Evolutionary conservation across 2,888 invertebrate species (phyloP).

Genomic region (Cantharis rufa): DNA sequence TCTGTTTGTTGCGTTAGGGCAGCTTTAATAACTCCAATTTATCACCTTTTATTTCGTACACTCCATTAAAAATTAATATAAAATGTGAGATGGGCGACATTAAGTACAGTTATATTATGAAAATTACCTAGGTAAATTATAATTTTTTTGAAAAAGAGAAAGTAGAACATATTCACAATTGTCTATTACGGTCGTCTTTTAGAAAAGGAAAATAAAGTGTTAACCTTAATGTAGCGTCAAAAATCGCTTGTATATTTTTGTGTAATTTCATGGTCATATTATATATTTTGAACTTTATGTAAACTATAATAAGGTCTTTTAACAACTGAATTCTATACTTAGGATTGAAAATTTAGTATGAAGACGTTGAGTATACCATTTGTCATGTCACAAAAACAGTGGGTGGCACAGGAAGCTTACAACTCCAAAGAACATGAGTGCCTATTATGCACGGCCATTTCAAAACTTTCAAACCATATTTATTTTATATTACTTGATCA

Average conservation of each 20-base stretch:
- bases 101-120: neutral
- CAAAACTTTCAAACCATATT: neutral
- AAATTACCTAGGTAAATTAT: neutral
- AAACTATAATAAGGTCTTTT: neutral
- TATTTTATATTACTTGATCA: neutral
- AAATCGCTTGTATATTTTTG: conserved; percentile 33
- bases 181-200: neutral
- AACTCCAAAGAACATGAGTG: conserved; percentile 26
- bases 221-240: conserved; percentile 39
- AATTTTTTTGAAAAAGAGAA: neutral
- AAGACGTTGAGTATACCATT: conserved; percentile 49
- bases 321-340: conserved; percentile 4
- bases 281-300: conserved; percentile 1
- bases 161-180: neutral
- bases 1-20: too few relatives aligned
- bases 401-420: conserved; percentile 51
- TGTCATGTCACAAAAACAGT: conserved; percentile 52
- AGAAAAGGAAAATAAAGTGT: conserved; percentile 12
- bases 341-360: conserved; percentile 34
- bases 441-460: conserved; percentile 16
- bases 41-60: too few relatives aligned
- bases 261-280: conserved; percentile 7
- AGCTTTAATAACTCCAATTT: too few relatives aligned
- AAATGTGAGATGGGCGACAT: too few relatives aligned
- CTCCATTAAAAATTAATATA: too few relatives aligned